Evolutionary conservation across 1,140 invertebrate species (phyloP), one percentile per base, ranked within the genome.

Genomic region (Laupala kohalensis): DNA sequence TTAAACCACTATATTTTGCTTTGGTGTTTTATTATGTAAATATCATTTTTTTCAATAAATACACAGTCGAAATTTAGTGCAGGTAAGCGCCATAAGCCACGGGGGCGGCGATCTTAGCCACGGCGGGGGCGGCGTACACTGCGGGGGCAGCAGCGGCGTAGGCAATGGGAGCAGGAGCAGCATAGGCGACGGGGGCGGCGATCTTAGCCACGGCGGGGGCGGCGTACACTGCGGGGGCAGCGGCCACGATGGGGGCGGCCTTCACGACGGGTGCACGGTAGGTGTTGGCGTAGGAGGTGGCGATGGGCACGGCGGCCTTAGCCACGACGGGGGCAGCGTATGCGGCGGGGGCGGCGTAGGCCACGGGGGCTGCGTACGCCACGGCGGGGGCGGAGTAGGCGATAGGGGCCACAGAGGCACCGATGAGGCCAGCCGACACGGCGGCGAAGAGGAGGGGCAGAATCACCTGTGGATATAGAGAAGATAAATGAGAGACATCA

Each of bases 321-420:
- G 77, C 78, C 73, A 75, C 68, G 68, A 75, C 78, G 69, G 76
- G 73, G 69, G 77, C 73, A n/a, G 30, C 23, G 24, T 13, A 13
- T 27, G 12, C 28, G 69, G 71, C 68, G 5, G 25, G 53, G 25
- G 66, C 66, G 25, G 66, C 66, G 25, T 67, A 26, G 19, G 25
- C 66, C 25, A 67, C 66, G 25, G 66, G 66, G 25, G 66, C 66
- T 3, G 62, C 25, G 30, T 15, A 15, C 9, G 37, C n/a, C 4
- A 25, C 5, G 67, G 67, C 71, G n/a, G 64, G 63, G 63, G 72
- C 25, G 66, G 68, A 27, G 62, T 23, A 29, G 63, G n/a, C 25
- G 68, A 27, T 3, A 19, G 5, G 64, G 6, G 25, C 23, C 15
- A 70, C 64, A n/a, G 70, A 29, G 37, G 71, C 71, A 67, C 30